A percentile compares a stretch with the other conserved stretches of the same genome.
phyloP scores from a whole-genome alignment of 2,113 vertebrate species.

The Xyliphius kryptos region DNA sequence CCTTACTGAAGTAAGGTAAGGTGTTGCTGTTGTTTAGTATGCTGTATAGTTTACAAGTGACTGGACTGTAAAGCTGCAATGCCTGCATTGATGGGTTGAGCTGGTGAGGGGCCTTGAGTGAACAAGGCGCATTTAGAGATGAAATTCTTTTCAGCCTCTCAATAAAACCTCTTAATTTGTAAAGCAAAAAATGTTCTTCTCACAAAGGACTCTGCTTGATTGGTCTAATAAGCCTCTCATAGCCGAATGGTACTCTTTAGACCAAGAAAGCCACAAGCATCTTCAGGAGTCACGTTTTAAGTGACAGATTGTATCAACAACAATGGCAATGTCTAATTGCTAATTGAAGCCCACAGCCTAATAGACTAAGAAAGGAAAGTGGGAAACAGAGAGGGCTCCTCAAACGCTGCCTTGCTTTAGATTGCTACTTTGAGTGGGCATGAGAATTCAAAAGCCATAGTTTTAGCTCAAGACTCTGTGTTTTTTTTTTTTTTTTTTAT shows the following conservation, averaged over 20 bases:
- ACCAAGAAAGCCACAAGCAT: conserved; percentile 31
- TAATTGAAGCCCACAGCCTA: conserved; percentile 50
- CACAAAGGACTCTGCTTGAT: conserved; percentile 27
- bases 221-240: conserved; percentile 36
- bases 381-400: conserved; percentile 32
- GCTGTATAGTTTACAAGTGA: not conserved
- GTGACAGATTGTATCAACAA: conserved; percentile 40
- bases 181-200: conserved; percentile 22
- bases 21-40: not conserved
- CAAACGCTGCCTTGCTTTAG: conserved; percentile 42
- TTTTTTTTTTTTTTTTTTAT: not conserved
- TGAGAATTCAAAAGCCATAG: conserved; percentile 38
- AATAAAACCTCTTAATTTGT: conserved; percentile 27
- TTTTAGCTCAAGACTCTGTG: conserved; percentile 26
- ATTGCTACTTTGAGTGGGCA: conserved; percentile 44
- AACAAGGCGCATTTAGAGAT: conserved; percentile 21
- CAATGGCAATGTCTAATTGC: conserved; percentile 43
- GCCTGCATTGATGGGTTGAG: conserved; percentile 1
- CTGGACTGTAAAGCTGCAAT: conserved; percentile 3
- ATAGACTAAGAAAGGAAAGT: conserved; percentile 35
- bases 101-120: conserved; percentile 1
- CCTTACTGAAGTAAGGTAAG: not conserved
- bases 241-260: conserved; percentile 30
- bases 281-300: conserved; percentile 40
- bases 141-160: conserved; percentile 25